A percentile compares a stretch with the other conserved stretches of the same genome.
Evolutionary conservation across 1,140 invertebrate genomes (phyloP).

Genomic region (Zophobas morio): DNA sequence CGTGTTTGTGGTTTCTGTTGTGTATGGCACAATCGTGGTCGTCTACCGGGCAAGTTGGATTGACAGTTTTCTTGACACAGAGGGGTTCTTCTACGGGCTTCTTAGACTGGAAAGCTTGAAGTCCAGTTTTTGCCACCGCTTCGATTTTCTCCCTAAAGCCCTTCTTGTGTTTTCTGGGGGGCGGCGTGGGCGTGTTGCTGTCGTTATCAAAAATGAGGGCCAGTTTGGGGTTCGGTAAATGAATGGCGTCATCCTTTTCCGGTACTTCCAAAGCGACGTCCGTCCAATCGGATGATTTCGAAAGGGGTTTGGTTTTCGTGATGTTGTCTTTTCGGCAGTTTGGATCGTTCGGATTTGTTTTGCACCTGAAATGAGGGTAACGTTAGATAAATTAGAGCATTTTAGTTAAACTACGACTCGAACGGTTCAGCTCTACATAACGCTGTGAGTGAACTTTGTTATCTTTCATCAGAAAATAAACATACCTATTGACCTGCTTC

Average conservation of each 20-base stretch:
- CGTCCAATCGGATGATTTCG: slow-evolving; percentile 71
- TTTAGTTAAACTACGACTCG: slow-evolving; percentile 3
- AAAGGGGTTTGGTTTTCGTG: slow-evolving; percentile 57
- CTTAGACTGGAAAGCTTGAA: slow-evolving; percentile 62
- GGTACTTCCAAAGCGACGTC: slow-evolving; percentile 72
- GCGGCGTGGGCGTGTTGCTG: slow-evolving; percentile 62
- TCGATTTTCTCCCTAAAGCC: slow-evolving; percentile 63
- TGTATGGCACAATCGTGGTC: slow-evolving; percentile 58
- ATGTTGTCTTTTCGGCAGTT: slow-evolving; percentile 54
- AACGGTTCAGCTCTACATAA: slow-evolving; percentile 35
- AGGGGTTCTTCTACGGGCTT: slow-evolving; percentile 63
- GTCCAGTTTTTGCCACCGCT: slow-evolving; percentile 60
- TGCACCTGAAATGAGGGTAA: slow-evolving; percentile 53
- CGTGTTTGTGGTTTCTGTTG: slow-evolving; percentile 61
- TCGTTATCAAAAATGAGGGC: slow-evolving; percentile 67
- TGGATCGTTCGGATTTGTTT: slow-evolving; percentile 47
- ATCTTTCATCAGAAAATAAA: slow-evolving; percentile 24
- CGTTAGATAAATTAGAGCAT: slow-evolving; percentile 4
- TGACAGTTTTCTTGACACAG: slow-evolving; percentile 63
- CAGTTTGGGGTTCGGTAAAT: slow-evolving; percentile 66
- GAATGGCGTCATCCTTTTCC: slow-evolving; percentile 58
- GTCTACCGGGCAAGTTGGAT: slow-evolving; percentile 61
- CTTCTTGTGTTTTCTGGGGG: slow-evolving; percentile 62
- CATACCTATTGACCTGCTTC: slow-evolving; percentile 62
- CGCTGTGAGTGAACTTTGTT: slow-evolving; percentile 23